A percentile compares a stretch with the other conserved stretches of the same genome.
Conservation (phyloP, 23 tunicate genomes). For the Ciona savignyi region DNA sequence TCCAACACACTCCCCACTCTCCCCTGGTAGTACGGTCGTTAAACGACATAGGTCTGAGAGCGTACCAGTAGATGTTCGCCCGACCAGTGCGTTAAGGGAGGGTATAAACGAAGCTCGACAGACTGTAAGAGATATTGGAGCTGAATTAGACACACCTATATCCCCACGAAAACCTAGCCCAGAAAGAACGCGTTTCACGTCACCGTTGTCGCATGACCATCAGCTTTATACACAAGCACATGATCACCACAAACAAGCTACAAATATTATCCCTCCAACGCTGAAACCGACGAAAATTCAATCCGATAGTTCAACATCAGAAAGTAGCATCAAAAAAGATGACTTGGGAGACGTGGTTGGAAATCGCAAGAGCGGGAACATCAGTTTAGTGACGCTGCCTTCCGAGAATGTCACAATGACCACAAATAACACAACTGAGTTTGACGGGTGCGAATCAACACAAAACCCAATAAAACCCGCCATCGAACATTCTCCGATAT, state of each 20-base stretch:
- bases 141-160: slow-evolving; percentile 34
- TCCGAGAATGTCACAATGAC: neutral
- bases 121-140: slow-evolving; percentile 52
- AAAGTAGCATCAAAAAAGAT: neutral
- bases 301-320: neutral
- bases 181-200: neutral
- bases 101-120: slow-evolving; percentile 42
- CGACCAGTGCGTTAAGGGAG: slow-evolving; percentile 26
- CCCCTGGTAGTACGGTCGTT: neutral
- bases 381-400: neutral
- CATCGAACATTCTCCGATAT: neutral
- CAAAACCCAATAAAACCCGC: neutral
- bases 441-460: neutral
- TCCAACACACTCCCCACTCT: neutral
- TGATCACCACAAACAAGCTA: too few relatives aligned
- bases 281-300: neutral
- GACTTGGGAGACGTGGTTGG: neutral
- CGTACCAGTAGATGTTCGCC: neutral
- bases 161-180: slow-evolving; percentile 31
- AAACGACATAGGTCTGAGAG: neutral
- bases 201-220: neutral
- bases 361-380: neutral
- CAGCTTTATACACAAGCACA: neutral
- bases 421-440: neutral
- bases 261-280: neutral